Evolutionary conservation across 2,797 vertebrate genomes (phyloP).

Genomic region (Artibeus jamaicensis): DNA sequence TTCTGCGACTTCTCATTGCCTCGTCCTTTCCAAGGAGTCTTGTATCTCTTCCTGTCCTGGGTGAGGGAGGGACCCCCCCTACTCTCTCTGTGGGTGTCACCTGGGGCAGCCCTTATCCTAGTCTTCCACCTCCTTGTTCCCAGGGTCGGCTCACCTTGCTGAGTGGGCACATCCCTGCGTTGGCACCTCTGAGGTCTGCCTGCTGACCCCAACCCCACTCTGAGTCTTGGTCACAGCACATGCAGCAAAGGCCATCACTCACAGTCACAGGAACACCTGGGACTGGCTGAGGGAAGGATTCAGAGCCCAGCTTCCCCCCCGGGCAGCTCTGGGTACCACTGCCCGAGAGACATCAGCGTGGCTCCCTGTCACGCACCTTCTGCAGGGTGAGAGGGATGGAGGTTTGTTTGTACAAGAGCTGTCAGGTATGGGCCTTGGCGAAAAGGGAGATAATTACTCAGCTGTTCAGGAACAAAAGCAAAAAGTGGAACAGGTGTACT

Average conservation of each 20-base stretch:
- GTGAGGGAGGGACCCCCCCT: neutral
- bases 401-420: slow-evolving; percentile 62
- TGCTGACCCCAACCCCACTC: neutral
- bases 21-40: neutral
- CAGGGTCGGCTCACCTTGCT: neutral
- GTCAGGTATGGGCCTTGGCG: slow-evolving; percentile 62
- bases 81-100: neutral
- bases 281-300: slow-evolving; percentile 17
- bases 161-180: neutral
- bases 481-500: neutral
- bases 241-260: neutral
- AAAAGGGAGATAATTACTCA: slow-evolving; percentile 67
- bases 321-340: slow-evolving; percentile 22
- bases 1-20: neutral
- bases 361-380: slow-evolving; percentile 55
- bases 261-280: neutral
- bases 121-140: neutral
- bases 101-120: neutral
- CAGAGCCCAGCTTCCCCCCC: slow-evolving; percentile 6
- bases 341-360: neutral
- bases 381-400: slow-evolving; percentile 28
- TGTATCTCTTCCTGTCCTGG: neutral
- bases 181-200: neutral
- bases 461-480: slow-evolving; percentile 58
- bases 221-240: neutral